A percentile compares a stretch with the other conserved stretches of the same genome.
Evolutionary conservation across 2,113 vertebrate species (phyloP).

Genomic region (Galemys pyrenaicus): DNA sequence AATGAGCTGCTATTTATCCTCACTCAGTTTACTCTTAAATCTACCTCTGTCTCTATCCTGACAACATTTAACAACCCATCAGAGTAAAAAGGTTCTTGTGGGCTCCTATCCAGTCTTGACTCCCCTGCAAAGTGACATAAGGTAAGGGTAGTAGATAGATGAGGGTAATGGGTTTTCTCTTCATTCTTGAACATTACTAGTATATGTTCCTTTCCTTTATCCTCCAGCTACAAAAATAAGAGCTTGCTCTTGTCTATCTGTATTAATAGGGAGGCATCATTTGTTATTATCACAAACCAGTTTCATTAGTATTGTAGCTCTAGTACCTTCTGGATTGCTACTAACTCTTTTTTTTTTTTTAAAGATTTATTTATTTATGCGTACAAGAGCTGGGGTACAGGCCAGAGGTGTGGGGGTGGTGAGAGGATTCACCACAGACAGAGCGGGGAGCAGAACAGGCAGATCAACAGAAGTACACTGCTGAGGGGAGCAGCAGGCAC

Average conservation of each 20-base stretch:
- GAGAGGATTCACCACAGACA: no score
- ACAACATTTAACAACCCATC: neutral
- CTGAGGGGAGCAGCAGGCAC: no score
- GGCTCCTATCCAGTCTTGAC: neutral
- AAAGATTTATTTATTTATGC: no score
- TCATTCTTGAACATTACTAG: neutral
- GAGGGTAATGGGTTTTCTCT: neutral
- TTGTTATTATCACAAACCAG: neutral
- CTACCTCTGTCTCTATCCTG: neutral
- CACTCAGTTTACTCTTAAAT: neutral
- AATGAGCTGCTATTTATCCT: neutral
- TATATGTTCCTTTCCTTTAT: neutral
- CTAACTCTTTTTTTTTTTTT: no score
- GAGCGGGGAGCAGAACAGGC: no score
- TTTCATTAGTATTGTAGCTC: constrained; percentile 14
- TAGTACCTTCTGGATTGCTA: neutral
- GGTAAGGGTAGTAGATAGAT: neutral
- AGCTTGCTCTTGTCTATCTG: neutral
- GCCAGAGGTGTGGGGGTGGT: no score
- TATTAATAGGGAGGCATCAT: neutral
- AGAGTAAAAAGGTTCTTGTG: neutral
- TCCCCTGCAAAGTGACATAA: neutral
- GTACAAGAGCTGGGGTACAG: no score
- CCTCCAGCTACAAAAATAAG: neutral
- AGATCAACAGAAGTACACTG: no score